Evolutionary conservation across 2,113 vertebrate genomes (phyloP), one percentile per base, ranked within the genome.

Genomic region (Chascanopsetta lugubris): DNA sequence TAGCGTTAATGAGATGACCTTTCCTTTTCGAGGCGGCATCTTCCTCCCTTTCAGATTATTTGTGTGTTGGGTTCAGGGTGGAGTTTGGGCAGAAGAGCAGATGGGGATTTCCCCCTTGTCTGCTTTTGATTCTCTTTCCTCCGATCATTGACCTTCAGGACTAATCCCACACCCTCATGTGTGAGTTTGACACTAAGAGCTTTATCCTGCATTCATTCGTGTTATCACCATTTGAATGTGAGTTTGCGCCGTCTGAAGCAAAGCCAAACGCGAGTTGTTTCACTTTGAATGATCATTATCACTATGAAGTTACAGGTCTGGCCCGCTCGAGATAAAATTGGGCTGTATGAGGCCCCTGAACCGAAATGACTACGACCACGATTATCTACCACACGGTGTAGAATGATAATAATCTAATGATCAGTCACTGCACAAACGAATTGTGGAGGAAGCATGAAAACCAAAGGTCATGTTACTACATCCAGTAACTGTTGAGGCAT

Each of bases 1-100:
- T 61, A 55, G 61, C 26, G 58, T 61, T 73, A 77, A 72, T 65
- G 54, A 61, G 59, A 64, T 64, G 59, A 56, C 43, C 24, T 65
- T 69, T 60, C 17, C 30, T 69, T 40, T n/a, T 29, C 18, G 36
- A 64, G 45, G 42, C 48, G 27, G 63, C 43, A 18, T 30, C 67
- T 68, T 48, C 49, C 30, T 69, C 27, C 47, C 55, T 21, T 9
- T 32, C 27, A 18, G 15, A 47, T 66, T 61, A 58, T 73, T 51
- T 46, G 4, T 38, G 13, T 49, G 43, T 45, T 53, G 36, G 25
- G 43, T 49, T 71, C 47, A 54, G 26, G 32, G 61, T 82, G 56
- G 68, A 34, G 24, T 45, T 61, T 67, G 15, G 15, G 46, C 10
- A 22, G 6, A n/a, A 68, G 12, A 71, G 49, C 34, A 50, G 46